These are phyloP conservation scores for Trachelus tabidus DNA, from an alignment of 2,888 invertebrate species.

Conservation along the genomic window DNA sequence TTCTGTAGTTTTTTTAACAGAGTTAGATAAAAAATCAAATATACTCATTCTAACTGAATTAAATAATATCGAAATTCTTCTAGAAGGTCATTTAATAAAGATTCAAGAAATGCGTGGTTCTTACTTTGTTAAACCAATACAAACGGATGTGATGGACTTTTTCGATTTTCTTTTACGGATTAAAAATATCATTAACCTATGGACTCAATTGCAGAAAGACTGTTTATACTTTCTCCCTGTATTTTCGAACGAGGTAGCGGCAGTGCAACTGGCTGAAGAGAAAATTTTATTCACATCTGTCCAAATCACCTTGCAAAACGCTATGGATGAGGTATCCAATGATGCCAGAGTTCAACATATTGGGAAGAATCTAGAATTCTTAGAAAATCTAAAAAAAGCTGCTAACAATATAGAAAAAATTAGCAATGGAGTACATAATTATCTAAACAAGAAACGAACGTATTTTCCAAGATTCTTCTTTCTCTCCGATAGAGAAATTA, in stretches of 20 bases:
- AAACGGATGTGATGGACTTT: slow-evolving; percentile 47
- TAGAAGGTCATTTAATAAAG: slow-evolving; percentile 70
- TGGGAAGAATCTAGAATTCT: slow-evolving; percentile 39
- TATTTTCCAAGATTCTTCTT: slow-evolving; percentile 82
- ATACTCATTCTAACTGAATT: slow-evolving; percentile 64
- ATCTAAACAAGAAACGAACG: slow-evolving; percentile 75
- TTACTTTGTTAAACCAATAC: slow-evolving; percentile 70
- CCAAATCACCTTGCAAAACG: slow-evolving; percentile 67
- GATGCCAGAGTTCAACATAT: slow-evolving; percentile 47
- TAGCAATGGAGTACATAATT: slow-evolving; percentile 73
- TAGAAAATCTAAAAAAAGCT: slow-evolving; percentile 61
- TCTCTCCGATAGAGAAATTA: slow-evolving; percentile 79
- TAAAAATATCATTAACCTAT: slow-evolving; percentile 72
- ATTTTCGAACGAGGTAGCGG: slow-evolving; percentile 75
- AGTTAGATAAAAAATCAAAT: slow-evolving; percentile 59
- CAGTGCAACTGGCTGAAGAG: slow-evolving; percentile 75
- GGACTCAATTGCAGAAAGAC: slow-evolving; percentile 75
- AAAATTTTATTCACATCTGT: slow-evolving; percentile 70
- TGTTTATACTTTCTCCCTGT: slow-evolving; percentile 76
- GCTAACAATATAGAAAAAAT: slow-evolving; percentile 72
- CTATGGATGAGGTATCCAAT: slow-evolving; percentile 45
- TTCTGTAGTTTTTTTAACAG: slow-evolving; percentile 64
- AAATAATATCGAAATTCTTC: slow-evolving; percentile 69
- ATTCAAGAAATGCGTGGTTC: slow-evolving; percentile 71
- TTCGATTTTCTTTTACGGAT: slow-evolving; percentile 64